These are phyloP conservation scores for Pangasius sanitwongsei DNA, from an alignment of 2,797 vertebrate species.

Conservation along the genomic window DNA sequence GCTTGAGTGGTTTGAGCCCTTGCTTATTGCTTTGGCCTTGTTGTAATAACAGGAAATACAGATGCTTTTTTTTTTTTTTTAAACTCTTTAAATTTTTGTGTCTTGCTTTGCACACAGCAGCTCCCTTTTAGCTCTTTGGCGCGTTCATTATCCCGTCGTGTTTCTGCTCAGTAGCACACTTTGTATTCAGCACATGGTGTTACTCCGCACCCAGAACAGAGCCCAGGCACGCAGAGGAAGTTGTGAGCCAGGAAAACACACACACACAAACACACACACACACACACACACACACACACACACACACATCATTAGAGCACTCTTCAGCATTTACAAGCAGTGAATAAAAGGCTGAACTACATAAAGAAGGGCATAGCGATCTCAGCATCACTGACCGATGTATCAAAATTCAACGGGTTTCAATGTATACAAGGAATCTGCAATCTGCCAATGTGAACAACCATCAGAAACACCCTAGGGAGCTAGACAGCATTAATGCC, in stretches of 20 bases:
- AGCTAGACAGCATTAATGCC: neutral
- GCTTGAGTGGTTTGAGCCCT: neutral
- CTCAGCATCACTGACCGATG: neutral
- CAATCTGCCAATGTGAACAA: neutral
- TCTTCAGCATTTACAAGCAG: neutral
- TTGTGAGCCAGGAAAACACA: neutral
- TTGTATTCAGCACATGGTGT: conserved; percentile 46
- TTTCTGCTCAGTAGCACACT: conserved; percentile 41
- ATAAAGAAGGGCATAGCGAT: neutral
- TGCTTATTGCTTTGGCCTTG: neutral
- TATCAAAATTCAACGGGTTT: neutral
- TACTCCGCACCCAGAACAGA: conserved; percentile 27
- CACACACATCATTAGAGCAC: neutral
- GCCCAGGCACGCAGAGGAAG: conserved; percentile 6
- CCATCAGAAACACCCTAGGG: neutral
- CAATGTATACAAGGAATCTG: neutral
- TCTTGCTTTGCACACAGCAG: neutral
- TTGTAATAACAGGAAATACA: neutral
- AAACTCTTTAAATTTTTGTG: neutral
- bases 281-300: neutral
- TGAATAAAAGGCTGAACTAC: neutral
- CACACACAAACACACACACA: conserved; percentile 32
- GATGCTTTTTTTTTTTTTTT: neutral
- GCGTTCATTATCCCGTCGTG: neutral
- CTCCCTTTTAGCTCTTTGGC: neutral